Conservation (phyloP, 1,140 invertebrate species). For the Pseudomyrmex gracilis region DNA sequence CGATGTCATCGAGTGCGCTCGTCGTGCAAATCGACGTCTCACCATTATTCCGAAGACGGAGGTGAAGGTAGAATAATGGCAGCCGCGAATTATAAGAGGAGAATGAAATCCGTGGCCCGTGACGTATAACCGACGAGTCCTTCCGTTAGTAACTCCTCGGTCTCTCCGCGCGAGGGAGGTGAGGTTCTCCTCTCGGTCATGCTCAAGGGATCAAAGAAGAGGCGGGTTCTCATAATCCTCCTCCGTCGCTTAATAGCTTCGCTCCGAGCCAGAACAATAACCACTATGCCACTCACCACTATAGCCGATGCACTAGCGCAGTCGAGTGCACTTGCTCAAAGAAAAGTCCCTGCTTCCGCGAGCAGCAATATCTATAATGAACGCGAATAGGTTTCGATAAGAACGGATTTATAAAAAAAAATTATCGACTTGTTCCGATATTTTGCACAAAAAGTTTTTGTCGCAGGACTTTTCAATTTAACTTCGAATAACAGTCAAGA, state of each 20-base stretch:
- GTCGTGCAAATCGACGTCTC: slow-evolving; percentile 40
- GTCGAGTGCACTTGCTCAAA: slow-evolving; percentile 47
- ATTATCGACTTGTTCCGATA: background rate
- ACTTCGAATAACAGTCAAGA: slow-evolving; percentile 2
- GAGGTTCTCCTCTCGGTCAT: slow-evolving; percentile 64
- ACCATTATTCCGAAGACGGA: slow-evolving; percentile 37
- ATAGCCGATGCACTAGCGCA: slow-evolving; percentile 34
- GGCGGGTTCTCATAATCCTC: slow-evolving; percentile 64
- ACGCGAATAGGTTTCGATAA: slow-evolving; percentile 13
- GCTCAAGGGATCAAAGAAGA: slow-evolving; percentile 69
- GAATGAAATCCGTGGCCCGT: slow-evolving; percentile 45
- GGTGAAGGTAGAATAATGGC: slow-evolving; percentile 47
- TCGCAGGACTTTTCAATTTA: background rate
- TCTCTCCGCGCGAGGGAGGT: slow-evolving; percentile 41
- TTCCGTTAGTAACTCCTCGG: slow-evolving; percentile 63
- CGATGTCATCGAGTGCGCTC: slow-evolving; percentile 14
- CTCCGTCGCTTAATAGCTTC: slow-evolving; percentile 67
- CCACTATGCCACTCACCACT: slow-evolving; percentile 48
- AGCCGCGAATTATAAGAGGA: slow-evolving; percentile 39
- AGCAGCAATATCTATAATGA: slow-evolving; percentile 27
- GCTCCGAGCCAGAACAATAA: slow-evolving; percentile 67
- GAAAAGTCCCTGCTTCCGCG: slow-evolving; percentile 34
- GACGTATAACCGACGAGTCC: slow-evolving; percentile 62
- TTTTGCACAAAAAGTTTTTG: background rate
- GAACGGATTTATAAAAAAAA: background rate